A percentile compares a stretch with the other conserved stretches of the same genome.
These are phyloP conservation scores for Operophtera brumata DNA, from an alignment of 2,888 invertebrate species.

Conservation along the genomic window DNA sequence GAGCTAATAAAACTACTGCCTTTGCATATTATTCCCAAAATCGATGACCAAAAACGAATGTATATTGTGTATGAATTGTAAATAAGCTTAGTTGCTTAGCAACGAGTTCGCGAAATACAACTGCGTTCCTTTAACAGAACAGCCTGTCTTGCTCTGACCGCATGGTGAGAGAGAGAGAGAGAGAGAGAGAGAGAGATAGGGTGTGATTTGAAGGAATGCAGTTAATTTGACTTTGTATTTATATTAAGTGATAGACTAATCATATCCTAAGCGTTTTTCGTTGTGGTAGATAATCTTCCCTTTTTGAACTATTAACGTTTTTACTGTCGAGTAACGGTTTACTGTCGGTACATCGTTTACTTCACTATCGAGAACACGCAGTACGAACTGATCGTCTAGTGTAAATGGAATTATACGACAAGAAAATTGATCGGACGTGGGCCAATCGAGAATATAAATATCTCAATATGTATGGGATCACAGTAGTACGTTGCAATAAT, in stretches of 20 bases:
- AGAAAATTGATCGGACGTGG: conserved; percentile 60
- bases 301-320: conserved; percentile 51
- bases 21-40: conserved; percentile 63
- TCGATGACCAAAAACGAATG: conserved; percentile 68
- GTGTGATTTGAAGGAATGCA: conserved; percentile 21
- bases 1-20: conserved; percentile 29
- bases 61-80: conserved; percentile 56
- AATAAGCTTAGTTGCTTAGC: conserved; percentile 61
- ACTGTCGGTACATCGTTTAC: conserved; percentile 31
- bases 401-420: conserved; percentile 54
- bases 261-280: conserved; percentile 74
- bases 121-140: conserved; percentile 28
- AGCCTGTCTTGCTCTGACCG: conserved; percentile 13
- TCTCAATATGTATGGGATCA: conserved; percentile 73
- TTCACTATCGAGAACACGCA: conserved; percentile 55
- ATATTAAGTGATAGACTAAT: conserved; percentile 69
- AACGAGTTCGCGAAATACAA: conserved; percentile 42
- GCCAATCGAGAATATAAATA: conserved; percentile 72
- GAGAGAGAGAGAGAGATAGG: neutral
- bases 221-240: conserved; percentile 35
- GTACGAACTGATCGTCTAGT: conserved; percentile 55
- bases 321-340: conserved; percentile 25
- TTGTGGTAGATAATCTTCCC: conserved; percentile 53
- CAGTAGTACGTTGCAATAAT: conserved; percentile 66
- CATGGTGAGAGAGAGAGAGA: no score